Evolutionary conservation across 2,113 vertebrate genomes (phyloP), one percentile per base, ranked within the genome.

Genomic region (Brevimyrus niger): DNA sequence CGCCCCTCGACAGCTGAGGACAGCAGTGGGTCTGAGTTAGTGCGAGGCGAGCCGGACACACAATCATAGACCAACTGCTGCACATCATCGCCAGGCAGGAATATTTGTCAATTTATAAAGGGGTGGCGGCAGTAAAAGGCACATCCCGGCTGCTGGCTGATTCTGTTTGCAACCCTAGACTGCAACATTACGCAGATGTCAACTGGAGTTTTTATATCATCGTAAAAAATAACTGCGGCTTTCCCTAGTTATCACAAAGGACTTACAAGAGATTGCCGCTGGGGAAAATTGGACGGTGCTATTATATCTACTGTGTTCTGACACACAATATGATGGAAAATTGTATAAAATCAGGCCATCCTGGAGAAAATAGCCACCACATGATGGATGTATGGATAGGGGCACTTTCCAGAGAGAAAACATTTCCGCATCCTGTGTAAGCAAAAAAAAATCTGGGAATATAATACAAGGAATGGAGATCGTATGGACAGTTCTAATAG

Each of bases 101-200:
- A 88, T 47, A 80, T 58, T 84, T 94, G 91, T 94, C 93, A 94
- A 69, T 47, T 31, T 86, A 88, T 91, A 90, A 92, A 92, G 90
- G 91, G 73, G 76, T 6, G 47, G 27, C 35, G n/a, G 31, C 87
- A 19, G 17, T 69, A 85, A 61, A 88, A 58, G 61, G 46, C 11
- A 44, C 51, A 86, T 88, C 65, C 61, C 21, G 31, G 9, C 85
- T 73, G 61, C 89, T 61, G 73, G 46, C 73, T 92, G 87, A 90
- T 89, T 86, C 90, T 44, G 23, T 87, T 89, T 31, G 65, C 93
- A 93, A 91, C 92, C 92, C 48, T 91, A 93, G 93, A 92, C 91
- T 50, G 88, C 87, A 90, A 88, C 93, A 94, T 94, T 92, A 92
- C 91, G 92, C 93, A 95, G 94, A 94, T 93, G 94, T 94, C 95